Percentiles rank a stretch among this genome's conserved stretches.
phyloP scores from a whole-genome alignment of 1,140 invertebrate species.

The Cydia pomonella region DNA sequence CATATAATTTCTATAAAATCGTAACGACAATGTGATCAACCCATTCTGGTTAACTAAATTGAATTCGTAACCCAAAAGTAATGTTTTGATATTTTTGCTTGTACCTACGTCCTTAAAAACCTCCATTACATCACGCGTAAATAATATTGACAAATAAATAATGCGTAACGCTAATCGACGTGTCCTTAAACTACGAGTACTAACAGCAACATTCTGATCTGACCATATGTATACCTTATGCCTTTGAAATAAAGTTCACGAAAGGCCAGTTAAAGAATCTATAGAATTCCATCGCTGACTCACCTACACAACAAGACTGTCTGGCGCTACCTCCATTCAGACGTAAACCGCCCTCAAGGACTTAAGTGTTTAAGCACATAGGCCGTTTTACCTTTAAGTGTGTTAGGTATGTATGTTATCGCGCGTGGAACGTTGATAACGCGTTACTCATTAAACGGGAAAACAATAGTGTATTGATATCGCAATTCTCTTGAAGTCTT shows the following conservation, averaged over 20 bases:
- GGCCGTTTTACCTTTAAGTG: background rate
- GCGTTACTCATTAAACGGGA: background rate
- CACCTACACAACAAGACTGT: background rate
- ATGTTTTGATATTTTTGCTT: no score
- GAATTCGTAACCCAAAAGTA: no score
- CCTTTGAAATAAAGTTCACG: no score
- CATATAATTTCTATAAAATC: no score
- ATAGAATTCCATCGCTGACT: constrained; percentile 1
- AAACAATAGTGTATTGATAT: background rate
- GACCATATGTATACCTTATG: no score
- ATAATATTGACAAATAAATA: constrained; percentile 8
- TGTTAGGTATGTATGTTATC: background rate
- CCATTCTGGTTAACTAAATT: no score
- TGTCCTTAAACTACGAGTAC: background rate
- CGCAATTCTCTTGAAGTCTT: background rate
- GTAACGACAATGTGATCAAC: no score
- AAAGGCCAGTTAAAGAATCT: background rate
- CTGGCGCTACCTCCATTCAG: background rate
- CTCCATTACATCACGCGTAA: constrained; percentile 5
- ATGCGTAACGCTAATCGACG: background rate
- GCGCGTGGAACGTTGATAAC: background rate
- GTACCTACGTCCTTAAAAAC: no score
- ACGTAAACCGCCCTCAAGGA: background rate
- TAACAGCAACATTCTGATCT: no score
- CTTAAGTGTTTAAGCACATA: background rate